Base-by-base conservation (phyloP, 2,888 invertebrate species). In the Baccha elongata region DNA sequence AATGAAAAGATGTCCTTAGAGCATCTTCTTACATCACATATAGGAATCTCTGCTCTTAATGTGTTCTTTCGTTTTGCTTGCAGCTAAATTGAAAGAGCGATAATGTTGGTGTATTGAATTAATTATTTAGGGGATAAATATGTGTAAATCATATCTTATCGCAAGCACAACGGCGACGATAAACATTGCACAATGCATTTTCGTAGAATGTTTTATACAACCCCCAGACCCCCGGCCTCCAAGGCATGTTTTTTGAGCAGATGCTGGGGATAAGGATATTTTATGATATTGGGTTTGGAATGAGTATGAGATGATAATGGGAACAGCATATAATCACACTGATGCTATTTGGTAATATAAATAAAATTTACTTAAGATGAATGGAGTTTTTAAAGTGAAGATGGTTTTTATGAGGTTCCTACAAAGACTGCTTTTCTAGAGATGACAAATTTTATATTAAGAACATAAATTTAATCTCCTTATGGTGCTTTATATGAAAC, bases 61-160 rank as follows among this genome's bases (percentile, higher is more conserved):
- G 72, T 62, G 65, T 68, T 55, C 62, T 62, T 67, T 83, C 19
- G 60, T 60, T 44, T 42, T 32, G 78, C 83, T 73, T 78, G 78
- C 83, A 83, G 83, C 78, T 78, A 55, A 32, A 72, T 68, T 78
- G 83, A 68, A 78, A 64, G 71, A 72, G 72, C 69, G 76, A 85
- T 79, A 85, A 85, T 73, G 83, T 79, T 79, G 65, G 65, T 52
- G 79, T 71, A 76, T 84, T 78, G 83, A 83, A 83, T 85, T 85
- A 85, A 85, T 85, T 85, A 85, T 85, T 85, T 74, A 72, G 67
- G 79, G 83, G 85, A 84, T 75, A 68, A 81, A 83, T 55, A 65
- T 69, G 71, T 65, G 85, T 85, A 85, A 85, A 85, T 85, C 83
- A 85, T 85, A 85, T 84, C 84, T 84, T 85, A 85, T 85, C 85